Base-by-base conservation (phyloP, 2,797 vertebrate genomes). In the Hoplostethus atlanticus region DNA sequence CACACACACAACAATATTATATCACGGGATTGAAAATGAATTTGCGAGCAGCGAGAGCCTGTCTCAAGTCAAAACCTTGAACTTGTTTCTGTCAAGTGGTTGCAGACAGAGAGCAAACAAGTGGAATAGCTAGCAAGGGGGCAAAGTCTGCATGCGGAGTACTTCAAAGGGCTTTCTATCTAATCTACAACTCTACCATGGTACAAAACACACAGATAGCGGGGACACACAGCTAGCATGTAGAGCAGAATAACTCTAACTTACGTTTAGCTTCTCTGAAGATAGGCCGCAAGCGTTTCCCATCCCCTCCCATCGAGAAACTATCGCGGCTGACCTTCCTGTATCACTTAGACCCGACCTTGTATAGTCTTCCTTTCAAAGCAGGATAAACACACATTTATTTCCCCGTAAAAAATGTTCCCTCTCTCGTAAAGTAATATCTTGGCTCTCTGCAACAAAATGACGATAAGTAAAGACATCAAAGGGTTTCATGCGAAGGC, bases 81-180 rank as follows among this genome's bases (percentile, higher is more conserved):
- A 80, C 75, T 84, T 66, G 65, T 75, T 77, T 50, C 34, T 77
- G 48, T 51, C n/a, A 62, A 59, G 68, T 67, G 64, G 56, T 60
- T 68, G 75, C 85, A 91, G 87, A 88, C 85, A 64, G 78, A 88
- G 58, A 79, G 84, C 88, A 94, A 95, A 94, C 89, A 94, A 85
- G 76, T 78, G 67, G 34, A 84, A 81, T 75, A 65, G 77, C 80
- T 83, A 81, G 68, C 80, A 79, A 21, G 68, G 73, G 93, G 82
- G 42, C 94, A 94, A 95, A 95, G 95, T 95, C 94, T 93, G 70
- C 76, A 65, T 64, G 60, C 67, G 86, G 60, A 74, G n/a, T 52
- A 87, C 93, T 93, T 95, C 91, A 94, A 95, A 94, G 79, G 76
- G 53, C 0, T 1, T 81, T 81, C 87, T 93, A 94, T 95, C 94